Evolutionary conservation across 2,888 invertebrate species (phyloP), one percentile per base, ranked within the genome.

Genomic region (Ochropacha duplaris): DNA sequence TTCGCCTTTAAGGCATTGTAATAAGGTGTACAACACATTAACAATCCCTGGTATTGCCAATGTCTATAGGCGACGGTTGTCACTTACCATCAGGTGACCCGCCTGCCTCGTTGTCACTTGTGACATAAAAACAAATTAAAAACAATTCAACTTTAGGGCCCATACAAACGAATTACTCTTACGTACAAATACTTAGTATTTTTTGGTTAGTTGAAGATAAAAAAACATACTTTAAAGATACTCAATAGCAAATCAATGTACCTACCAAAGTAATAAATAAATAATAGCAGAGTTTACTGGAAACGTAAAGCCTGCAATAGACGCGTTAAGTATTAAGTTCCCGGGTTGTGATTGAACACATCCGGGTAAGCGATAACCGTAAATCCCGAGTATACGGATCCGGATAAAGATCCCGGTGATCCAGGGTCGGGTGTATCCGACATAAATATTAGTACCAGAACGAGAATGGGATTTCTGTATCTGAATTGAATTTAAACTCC

Each of bases 311-410:
- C 74, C 31, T 52, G 31, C 72, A 72, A 75, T 71, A 70, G 77
- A 78, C 72, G 82, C 86, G 84, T 86, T 87, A 87, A 88, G 86
- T 83, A 87, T 87, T 86, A 86, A 86, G 83, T 83, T 82, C 71
- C 79, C 75, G 64, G 86, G 91, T 90, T 91, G 90, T 90, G 92
- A 92, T 92, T 92, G 92, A 91, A 89, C 87, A 84, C 84, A 84
- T 86, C 83, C 86, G 79, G 84, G 86, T 80, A 81, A 87, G 86
- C 88, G 86, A 93, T 93, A 93, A 93, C 87, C 92, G 89, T 93
- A 93, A 93, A 92, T 93, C 89, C 88, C 80, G 84, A 77, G 73
- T 72, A 79, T 78, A 79, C 79, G 77, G 76, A 75, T 78, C 78
- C 78, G 78, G 81, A 66, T 71, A 69, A 69, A 71, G 64, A 44